A percentile compares a stretch with the other conserved stretches of the same genome.
phyloP scores from a whole-genome alignment of 2,888 invertebrate genomes.

The Quadroppia sp. region DNA sequence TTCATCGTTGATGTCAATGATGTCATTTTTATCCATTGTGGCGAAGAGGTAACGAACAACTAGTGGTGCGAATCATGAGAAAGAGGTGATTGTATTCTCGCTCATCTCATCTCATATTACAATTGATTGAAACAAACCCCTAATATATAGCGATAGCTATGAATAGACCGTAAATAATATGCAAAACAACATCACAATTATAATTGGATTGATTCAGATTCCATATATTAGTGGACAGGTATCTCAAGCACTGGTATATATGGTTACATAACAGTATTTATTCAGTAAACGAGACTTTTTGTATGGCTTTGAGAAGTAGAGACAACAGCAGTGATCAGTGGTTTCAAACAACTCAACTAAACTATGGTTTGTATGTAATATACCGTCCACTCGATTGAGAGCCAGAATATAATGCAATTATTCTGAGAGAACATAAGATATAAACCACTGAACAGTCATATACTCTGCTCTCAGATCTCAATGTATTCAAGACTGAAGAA shows the following conservation, averaged over 20 bases:
- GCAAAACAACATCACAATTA: background rate
- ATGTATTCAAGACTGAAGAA: background rate
- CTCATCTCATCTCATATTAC: background rate
- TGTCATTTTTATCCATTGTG: constrained; percentile 36
- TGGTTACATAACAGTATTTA: background rate
- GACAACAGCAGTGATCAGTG: background rate
- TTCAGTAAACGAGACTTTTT: constrained; percentile 15
- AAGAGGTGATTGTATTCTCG: background rate
- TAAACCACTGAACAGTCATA: background rate
- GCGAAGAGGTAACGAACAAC: background rate
- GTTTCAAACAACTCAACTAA: background rate
- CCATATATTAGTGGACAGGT: constrained; percentile 16
- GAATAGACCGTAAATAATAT: background rate
- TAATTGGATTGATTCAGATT: background rate
- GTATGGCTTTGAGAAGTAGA: background rate
- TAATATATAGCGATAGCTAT: constrained; percentile 4
- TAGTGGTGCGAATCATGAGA: background rate
- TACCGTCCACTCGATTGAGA: background rate
- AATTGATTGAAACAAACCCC: constrained; percentile 22
- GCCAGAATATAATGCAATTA: constrained; percentile 21
- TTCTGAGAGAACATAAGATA: background rate
- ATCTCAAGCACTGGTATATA: background rate
- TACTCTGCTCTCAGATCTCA: background rate
- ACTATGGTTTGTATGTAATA: background rate
- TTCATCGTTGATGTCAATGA: constrained; percentile 23